phyloP scores from a whole-genome alignment of 2,888 invertebrate species.

The Acronicta aceris region DNA sequence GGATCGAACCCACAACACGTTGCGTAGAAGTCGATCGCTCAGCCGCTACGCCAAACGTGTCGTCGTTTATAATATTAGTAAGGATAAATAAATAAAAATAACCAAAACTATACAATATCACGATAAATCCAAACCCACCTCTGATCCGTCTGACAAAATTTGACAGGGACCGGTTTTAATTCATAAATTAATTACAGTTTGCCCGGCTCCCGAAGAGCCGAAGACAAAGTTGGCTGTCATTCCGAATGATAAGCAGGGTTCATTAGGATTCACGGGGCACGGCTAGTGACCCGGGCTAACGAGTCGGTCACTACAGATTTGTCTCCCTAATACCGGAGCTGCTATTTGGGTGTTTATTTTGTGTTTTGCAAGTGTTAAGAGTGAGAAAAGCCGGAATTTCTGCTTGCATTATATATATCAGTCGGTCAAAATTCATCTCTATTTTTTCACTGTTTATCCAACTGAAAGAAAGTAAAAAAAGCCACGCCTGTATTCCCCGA shows the following conservation, averaged over 20 bases:
- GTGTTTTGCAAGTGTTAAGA: slow-evolving; percentile 24
- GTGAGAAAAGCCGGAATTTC: neutral
- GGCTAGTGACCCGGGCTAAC: slow-evolving; percentile 65
- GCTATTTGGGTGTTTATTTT: slow-evolving; percentile 57
- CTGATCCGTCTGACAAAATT: slow-evolving; percentile 68
- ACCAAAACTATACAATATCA: slow-evolving; percentile 36
- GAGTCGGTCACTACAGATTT: slow-evolving; percentile 80
- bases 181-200: slow-evolving; percentile 86
- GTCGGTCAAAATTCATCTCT: too few relatives aligned
- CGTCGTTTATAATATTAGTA: too few relatives aligned
- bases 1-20: too few relatives aligned
- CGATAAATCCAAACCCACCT: slow-evolving; percentile 55
- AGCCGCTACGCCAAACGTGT: too few relatives aligned
- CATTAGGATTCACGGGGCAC: slow-evolving; percentile 73
- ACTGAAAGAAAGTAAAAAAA: too few relatives aligned
- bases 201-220: slow-evolving; percentile 58
- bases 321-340: slow-evolving; percentile 71
- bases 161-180: slow-evolving; percentile 76
- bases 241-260: slow-evolving; percentile 83
- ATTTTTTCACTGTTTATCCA: too few relatives aligned
- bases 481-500: too few relatives aligned
- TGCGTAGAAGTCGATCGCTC: too few relatives aligned
- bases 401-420: too few relatives aligned
- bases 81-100: too few relatives aligned
- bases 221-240: slow-evolving; percentile 74